A percentile compares a stretch with the other conserved stretches of the same genome.
Conservation (phyloP, 2,113 vertebrate genomes). For the Xiphophorus maculatus region DNA sequence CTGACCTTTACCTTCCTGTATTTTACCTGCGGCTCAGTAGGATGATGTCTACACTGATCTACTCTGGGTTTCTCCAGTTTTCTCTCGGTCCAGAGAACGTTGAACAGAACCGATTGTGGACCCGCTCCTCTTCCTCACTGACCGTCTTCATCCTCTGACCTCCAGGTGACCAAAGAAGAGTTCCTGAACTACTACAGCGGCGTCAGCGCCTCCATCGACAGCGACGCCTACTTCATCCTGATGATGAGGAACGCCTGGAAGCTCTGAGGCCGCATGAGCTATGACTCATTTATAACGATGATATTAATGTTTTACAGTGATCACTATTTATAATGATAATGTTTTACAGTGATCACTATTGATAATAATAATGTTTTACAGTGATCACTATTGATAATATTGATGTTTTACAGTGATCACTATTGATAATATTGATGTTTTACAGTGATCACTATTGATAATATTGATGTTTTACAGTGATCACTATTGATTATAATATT, state of each 20-base stretch:
- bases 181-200: constrained; percentile 95
- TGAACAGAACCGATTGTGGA: not conserved
- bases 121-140: not conserved
- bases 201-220: constrained; percentile 95
- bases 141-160: constrained; percentile 1
- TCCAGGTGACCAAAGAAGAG: constrained; percentile 92
- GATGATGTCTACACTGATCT: not conserved
- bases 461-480: too few species aligned
- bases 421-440: too few species aligned
- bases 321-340: too few species aligned
- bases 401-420: too few species aligned
- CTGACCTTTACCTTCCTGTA: too few species aligned
- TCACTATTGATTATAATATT: too few species aligned
- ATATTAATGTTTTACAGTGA: too few species aligned
- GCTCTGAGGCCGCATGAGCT: constrained; percentile 64
- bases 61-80: too few species aligned
- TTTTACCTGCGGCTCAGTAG: not conserved
- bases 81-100: not conserved
- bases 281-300: not conserved
- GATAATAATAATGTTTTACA: too few species aligned
- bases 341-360: too few species aligned
- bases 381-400: too few species aligned
- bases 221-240: constrained; percentile 90
- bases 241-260: constrained; percentile 96
- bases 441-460: too few species aligned